Evolutionary conservation across 1,140 invertebrate genomes (phyloP), one percentile per base, ranked within the genome.

Genomic region (Rhizoglyphus robini): DNA sequence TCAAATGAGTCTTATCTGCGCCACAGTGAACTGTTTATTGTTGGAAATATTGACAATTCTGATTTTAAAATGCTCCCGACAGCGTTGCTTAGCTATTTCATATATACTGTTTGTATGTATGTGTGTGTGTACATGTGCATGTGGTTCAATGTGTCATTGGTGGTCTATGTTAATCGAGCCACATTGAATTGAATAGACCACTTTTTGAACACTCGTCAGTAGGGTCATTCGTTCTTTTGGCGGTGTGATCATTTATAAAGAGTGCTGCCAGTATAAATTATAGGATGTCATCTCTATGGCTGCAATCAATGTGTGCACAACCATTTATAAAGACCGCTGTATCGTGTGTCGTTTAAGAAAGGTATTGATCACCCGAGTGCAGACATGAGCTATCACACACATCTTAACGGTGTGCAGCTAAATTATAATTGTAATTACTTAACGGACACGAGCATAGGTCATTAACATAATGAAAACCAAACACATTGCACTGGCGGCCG

Each of bases 31-130:
- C 36, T 8, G 36, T 41, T 8, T 18, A 23, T 60, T 32, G 58
- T 60, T 60, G 31, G 15, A 11, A 59, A 59, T 11, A 60, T 60
- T 60, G 30, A 34, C 1, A 60, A 34, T 60, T 60, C 36, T 1
- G 2, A 3, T 60, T 60, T 3, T 29, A 60, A 60, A n/a, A 60
- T 11, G 2, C 27, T 32, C 15, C 25, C 25, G 57, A 29, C 27
- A 32, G 1, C 36, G 15, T 34, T 3, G 27, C 31, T 32, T 32
- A 60, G 51, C 51, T 23, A 54, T 54, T 54, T 54, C 23, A 54
- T 54, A 23, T 8, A 8, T 8, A 54, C 23, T 54, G 31, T 8
- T 32, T 8, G 20, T 25, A 11, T 8, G 51, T 11, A 32, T 54
- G 51, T 54, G 51, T 54, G 8, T 8, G 51, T 54, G 20, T 25